phyloP scores from a whole-genome alignment of 1,140 invertebrate genomes.

The Drosophila orosa region DNA sequence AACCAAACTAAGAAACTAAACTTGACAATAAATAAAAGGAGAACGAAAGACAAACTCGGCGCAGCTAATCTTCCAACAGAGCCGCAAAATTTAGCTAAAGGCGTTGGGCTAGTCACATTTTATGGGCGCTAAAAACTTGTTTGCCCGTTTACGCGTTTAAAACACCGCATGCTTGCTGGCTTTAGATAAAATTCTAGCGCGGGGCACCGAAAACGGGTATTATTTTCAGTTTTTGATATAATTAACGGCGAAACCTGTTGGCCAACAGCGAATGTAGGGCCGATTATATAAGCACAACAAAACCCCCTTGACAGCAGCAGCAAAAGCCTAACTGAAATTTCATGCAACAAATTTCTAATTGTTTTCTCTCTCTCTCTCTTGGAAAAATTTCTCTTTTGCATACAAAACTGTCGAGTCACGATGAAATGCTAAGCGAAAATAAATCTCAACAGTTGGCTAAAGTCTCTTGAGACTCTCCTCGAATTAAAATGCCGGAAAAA shows the following conservation, averaged over 20 bases:
- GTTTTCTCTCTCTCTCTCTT: constrained; percentile 2
- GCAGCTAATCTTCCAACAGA: constrained; percentile 33
- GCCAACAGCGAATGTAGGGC: constrained; percentile 16
- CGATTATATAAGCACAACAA: constrained; percentile 50
- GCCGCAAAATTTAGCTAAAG: constrained; percentile 21
- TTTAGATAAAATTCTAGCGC: constrained; percentile 57
- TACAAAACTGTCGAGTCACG: constrained; percentile 15
- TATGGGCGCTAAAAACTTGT: constrained; percentile 56
- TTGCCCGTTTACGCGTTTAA: constrained; percentile 39
- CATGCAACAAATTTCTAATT: constrained; percentile 22
- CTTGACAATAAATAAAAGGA: constrained; percentile 2
- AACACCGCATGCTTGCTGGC: constrained; percentile 25
- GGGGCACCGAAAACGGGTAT: constrained; percentile 40
- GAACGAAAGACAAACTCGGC: constrained; percentile 12
- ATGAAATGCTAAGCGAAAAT: constrained; percentile 32
- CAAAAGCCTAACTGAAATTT: constrained; percentile 9
- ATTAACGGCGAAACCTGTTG: constrained; percentile 51
- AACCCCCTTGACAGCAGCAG: constrained; percentile 8
- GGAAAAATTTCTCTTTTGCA: constrained; percentile 28
- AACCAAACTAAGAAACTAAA: constrained; percentile 9
- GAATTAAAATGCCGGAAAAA: constrained; percentile 12
- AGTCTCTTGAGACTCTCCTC: constrained; percentile 5
- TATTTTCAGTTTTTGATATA: constrained; percentile 32
- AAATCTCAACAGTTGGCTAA: background rate
- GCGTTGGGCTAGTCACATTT: constrained; percentile 53